These are phyloP conservation scores for Lonchura striata DNA, from an alignment of 2,113 vertebrate genomes.

Conservation along the genomic window DNA sequence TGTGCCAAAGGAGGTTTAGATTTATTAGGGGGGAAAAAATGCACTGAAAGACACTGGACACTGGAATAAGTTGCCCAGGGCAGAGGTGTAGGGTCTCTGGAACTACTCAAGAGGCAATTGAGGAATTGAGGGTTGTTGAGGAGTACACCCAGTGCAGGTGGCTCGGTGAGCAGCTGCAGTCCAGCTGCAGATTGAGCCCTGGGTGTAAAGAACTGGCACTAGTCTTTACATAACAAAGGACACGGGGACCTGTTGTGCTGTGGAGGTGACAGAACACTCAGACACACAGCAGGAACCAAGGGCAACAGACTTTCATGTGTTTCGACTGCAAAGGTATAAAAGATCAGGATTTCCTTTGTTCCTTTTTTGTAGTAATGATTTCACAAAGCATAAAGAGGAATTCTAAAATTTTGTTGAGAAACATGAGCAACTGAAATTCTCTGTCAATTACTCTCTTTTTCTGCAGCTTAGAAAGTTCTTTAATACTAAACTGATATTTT, in stretches of 20 bases:
- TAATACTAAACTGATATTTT: background rate
- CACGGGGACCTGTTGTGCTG: too few relatives aligned
- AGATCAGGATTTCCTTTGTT: background rate
- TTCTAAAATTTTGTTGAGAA: background rate
- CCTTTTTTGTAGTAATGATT: background rate
- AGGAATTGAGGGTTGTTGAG: background rate
- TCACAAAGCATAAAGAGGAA: background rate
- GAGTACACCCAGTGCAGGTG: accelerated
- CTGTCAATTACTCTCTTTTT: background rate
- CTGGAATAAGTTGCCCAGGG: background rate
- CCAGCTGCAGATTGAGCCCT: background rate
- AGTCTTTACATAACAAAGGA: background rate
- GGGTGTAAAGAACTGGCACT: background rate
- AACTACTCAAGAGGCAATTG: accelerated
- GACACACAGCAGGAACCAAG: background rate
- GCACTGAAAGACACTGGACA: background rate
- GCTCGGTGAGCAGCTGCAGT: background rate
- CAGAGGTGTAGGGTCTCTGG: background rate
- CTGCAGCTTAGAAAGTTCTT: background rate
- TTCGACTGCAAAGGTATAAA: background rate
- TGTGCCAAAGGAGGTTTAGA: background rate
- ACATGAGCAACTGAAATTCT: background rate
- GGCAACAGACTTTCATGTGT: background rate
- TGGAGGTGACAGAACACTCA: background rate
- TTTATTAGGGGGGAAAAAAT: background rate